Conservation (phyloP, 2,113 vertebrate species). For the Microtus richardsoni region DNA sequence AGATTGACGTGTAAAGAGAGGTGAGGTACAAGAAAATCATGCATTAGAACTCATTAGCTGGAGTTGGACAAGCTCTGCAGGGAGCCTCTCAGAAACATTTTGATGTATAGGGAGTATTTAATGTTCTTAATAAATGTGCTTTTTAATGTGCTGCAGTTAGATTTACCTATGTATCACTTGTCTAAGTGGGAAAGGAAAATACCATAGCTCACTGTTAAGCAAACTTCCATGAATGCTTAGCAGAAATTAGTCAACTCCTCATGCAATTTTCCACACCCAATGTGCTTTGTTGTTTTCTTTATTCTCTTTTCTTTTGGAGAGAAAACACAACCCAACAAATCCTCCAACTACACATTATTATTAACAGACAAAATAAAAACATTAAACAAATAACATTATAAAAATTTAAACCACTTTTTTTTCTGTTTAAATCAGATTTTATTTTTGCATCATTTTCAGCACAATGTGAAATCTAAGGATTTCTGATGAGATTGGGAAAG, state of each 20-base stretch:
- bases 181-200: slow-evolving; percentile 78
- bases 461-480: neutral
- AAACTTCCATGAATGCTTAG: slow-evolving; percentile 74
- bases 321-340: neutral
- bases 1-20: slow-evolving; percentile 86
- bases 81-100: slow-evolving; percentile 81
- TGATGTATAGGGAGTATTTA: slow-evolving; percentile 83
- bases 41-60: slow-evolving; percentile 88
- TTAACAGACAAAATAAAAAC: neutral
- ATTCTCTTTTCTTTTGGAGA: neutral
- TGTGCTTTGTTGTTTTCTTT: neutral
- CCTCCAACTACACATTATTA: neutral
- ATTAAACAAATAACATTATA: neutral
- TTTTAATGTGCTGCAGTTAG: slow-evolving; percentile 81
- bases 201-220: slow-evolving; percentile 48
- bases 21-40: slow-evolving; percentile 82
- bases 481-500: neutral
- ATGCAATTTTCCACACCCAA: slow-evolving; percentile 45
- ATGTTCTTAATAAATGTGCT: slow-evolving; percentile 83
- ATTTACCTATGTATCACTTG: slow-evolving; percentile 83
- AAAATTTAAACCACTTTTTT: neutral
- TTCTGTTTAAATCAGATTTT: slow-evolving; percentile 9
- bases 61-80: slow-evolving; percentile 80
- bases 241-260: slow-evolving; percentile 71
- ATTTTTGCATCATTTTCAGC: neutral